phyloP scores from a whole-genome alignment of 2,888 invertebrate species.

The Pseudococcus jackbeardsleyi region DNA sequence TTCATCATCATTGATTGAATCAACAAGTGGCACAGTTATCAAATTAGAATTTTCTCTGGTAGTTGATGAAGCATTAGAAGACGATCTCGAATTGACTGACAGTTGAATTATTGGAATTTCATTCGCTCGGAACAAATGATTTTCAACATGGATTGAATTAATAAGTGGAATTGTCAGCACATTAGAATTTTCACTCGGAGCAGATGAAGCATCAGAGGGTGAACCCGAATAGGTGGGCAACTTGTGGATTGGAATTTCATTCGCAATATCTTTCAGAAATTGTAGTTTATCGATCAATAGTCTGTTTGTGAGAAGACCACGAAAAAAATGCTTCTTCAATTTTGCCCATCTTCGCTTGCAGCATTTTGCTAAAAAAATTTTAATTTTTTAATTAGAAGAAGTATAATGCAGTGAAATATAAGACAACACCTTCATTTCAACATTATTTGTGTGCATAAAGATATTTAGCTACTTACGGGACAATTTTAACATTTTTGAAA shows the following conservation, averaged over 20 bases:
- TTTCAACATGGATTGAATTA: too few species aligned
- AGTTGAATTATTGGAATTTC: too few species aligned
- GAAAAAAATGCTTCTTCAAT: background rate
- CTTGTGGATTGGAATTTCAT: background rate
- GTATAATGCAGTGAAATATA: too few species aligned
- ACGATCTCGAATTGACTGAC: too few species aligned
- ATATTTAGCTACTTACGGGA: background rate
- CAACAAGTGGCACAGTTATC: too few species aligned
- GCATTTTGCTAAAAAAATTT: background rate
- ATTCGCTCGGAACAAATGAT: too few species aligned
- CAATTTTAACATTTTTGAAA: background rate
- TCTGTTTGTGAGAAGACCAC: background rate
- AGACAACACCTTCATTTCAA: background rate
- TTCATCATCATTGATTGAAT: too few species aligned
- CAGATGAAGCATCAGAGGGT: background rate
- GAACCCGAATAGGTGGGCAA: background rate
- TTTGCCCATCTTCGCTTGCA: background rate
- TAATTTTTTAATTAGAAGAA: background rate
- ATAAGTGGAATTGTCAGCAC: too few species aligned
- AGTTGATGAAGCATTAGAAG: too few species aligned
- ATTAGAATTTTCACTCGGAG: too few species aligned
- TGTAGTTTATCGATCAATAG: background rate
- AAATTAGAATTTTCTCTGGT: too few species aligned
- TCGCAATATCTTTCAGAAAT: conserved; percentile 1
- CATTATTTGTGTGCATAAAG: background rate